Evolutionary conservation across 2,888 invertebrate species (phyloP).

Genomic region (Malthinus seriepunctatus): DNA sequence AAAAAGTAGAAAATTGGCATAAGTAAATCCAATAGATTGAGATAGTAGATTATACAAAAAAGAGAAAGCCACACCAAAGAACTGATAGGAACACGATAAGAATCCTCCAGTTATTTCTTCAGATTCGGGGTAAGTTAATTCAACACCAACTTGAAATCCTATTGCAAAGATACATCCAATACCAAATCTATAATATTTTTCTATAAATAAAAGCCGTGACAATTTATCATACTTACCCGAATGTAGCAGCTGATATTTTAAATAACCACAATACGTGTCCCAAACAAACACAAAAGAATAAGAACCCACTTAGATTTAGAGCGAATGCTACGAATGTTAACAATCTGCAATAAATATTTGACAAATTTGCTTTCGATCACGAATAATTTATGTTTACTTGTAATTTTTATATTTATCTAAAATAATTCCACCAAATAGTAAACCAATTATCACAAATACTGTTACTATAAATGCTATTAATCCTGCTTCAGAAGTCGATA

Average conservation of each 20-base stretch:
- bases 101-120: conserved; percentile 97
- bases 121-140: conserved; percentile 95
- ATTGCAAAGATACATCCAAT: conserved; percentile 99
- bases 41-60: conserved; percentile 72
- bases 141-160: conserved; percentile 97
- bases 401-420: conserved; percentile 1
- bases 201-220: no score
- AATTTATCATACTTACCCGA: no score
- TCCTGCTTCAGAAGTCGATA: not conserved
- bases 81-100: conserved; percentile 84
- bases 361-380: no score
- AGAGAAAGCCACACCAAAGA: conserved; percentile 83
- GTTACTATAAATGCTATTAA: not conserved
- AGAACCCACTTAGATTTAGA: no score
- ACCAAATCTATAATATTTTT: conserved; percentile 85
- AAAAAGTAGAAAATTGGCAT: conserved; percentile 6
- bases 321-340: no score
- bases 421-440: not conserved
- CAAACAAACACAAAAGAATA: no score
- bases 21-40: conserved; percentile 66
- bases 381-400: not conserved
- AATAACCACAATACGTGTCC: no score
- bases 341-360: no score
- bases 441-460: not conserved
- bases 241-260: no score